Evolutionary conservation across 2,888 invertebrate genomes (phyloP).

Genomic region (Anticlea derivata): DNA sequence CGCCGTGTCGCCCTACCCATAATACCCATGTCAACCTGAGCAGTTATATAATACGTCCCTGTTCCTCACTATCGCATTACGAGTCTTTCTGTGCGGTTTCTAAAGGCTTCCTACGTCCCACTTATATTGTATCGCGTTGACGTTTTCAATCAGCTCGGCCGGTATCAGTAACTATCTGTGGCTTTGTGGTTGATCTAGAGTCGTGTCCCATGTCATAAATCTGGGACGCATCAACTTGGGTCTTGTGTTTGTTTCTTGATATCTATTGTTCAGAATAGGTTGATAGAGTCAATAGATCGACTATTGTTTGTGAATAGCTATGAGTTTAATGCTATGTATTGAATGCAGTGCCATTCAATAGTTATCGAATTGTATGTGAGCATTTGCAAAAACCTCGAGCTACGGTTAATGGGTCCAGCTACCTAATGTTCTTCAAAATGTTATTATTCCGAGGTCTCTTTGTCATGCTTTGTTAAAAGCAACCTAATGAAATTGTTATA

Average conservation of each 20-base stretch:
- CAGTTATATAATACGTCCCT: slow-evolving; percentile 9
- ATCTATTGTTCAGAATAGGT: slow-evolving; percentile 9
- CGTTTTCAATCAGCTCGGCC: slow-evolving; percentile 53
- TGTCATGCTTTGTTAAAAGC: neutral
- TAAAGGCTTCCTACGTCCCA: slow-evolving; percentile 71
- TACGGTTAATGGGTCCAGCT: too few species aligned
- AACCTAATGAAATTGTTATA: neutral
- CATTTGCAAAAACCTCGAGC: too few species aligned
- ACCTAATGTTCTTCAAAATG: too few species aligned
- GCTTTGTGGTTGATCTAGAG: slow-evolving; percentile 37
- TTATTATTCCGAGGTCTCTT: too few species aligned
- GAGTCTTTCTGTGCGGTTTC: slow-evolving; percentile 67
- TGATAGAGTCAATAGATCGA: neutral
- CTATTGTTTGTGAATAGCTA: slow-evolving; percentile 4
- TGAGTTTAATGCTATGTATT: neutral
- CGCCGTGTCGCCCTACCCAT: neutral
- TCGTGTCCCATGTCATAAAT: slow-evolving; percentile 39
- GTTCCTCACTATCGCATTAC: slow-evolving; percentile 64
- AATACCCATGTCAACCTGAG: neutral
- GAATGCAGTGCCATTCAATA: too few species aligned
- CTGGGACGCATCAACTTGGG: slow-evolving; percentile 29
- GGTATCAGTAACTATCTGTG: slow-evolving; percentile 36
- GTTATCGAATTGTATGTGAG: too few species aligned
- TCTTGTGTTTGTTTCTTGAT: slow-evolving; percentile 17
- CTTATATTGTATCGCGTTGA: slow-evolving; percentile 62